phyloP scores from a whole-genome alignment of 2,888 invertebrate genomes.

The Drosophila anomelani region DNA sequence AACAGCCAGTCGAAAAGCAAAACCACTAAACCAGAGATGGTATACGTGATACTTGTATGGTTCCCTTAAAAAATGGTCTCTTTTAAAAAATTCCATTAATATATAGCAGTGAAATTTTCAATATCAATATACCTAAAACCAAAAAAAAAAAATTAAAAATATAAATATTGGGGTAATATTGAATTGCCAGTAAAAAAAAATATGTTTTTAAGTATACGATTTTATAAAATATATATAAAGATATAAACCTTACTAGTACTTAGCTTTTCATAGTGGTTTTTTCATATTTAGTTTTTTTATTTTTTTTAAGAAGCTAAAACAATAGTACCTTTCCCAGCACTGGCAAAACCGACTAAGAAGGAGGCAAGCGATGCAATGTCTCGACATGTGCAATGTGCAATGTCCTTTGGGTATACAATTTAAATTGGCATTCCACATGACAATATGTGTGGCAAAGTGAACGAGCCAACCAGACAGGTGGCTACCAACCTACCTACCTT shows the following conservation, averaged over 20 bases:
- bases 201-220: too few relatives aligned
- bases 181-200: too few relatives aligned
- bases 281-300: neutral
- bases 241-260: neutral
- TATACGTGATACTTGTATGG: neutral
- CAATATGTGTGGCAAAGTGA: conserved; percentile 49
- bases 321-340: conserved; percentile 7
- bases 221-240: too few relatives aligned
- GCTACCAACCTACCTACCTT: conserved; percentile 6
- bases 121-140: neutral
- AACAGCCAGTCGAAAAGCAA: conserved; percentile 9
- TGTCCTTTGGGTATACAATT: conserved; percentile 79
- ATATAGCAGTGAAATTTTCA: neutral
- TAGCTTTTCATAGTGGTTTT: neutral
- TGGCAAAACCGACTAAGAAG: neutral
- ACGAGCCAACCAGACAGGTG: conserved; percentile 39
- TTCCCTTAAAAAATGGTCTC: neutral
- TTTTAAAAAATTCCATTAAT: too few relatives aligned
- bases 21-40: conserved; percentile 7
- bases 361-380: conserved; percentile 32
- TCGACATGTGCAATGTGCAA: conserved; percentile 55
- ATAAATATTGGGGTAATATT: too few relatives aligned
- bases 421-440: conserved; percentile 79
- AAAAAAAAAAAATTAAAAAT: too few relatives aligned
- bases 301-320: neutral